These are phyloP conservation scores for Dendrophyllia cribrosa DNA, from an alignment of 64 coral and sea anemone species.

Conservation along the genomic window DNA sequence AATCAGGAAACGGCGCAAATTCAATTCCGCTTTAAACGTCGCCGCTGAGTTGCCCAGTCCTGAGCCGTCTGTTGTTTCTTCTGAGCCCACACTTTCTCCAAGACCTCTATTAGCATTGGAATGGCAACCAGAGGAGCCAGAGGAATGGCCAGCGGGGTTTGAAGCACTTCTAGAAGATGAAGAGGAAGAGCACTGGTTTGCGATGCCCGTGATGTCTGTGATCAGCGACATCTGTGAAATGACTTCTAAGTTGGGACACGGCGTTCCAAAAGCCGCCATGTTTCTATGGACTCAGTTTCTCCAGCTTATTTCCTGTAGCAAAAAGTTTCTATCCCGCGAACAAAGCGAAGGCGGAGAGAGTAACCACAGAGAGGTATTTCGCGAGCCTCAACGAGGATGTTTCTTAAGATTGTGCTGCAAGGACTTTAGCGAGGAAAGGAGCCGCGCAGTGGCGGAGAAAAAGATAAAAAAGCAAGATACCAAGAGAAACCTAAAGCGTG, in stretches of 20 bases:
- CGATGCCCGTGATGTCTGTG: background rate
- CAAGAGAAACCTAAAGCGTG: conserved; percentile 27
- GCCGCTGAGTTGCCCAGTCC: background rate
- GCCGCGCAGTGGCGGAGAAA: conserved; percentile 1
- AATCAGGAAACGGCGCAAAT: background rate
- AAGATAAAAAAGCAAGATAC: conserved; percentile 15
- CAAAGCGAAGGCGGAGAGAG: background rate
- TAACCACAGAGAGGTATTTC: background rate
- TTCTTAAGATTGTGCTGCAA: background rate
- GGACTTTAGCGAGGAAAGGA: conserved; percentile 10
- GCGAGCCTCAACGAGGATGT: background rate
- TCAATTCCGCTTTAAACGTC: background rate
- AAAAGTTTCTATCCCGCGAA: background rate
- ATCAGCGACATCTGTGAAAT: conserved; percentile 36
- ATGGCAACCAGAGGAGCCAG: background rate
- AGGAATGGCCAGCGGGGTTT: background rate
- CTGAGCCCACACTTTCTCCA: background rate
- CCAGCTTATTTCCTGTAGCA: conserved; percentile 16
- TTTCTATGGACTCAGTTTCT: conserved; percentile 31
- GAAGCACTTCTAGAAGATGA: background rate
- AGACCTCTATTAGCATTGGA: conserved; percentile 6
- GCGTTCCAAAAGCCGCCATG: conserved; percentile 1
- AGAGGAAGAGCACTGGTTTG: background rate
- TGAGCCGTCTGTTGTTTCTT: background rate
- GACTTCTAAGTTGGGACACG: background rate